Evolutionary conservation across 2,797 vertebrate genomes (phyloP).

Genomic region (Sciaenops ocellatus): DNA sequence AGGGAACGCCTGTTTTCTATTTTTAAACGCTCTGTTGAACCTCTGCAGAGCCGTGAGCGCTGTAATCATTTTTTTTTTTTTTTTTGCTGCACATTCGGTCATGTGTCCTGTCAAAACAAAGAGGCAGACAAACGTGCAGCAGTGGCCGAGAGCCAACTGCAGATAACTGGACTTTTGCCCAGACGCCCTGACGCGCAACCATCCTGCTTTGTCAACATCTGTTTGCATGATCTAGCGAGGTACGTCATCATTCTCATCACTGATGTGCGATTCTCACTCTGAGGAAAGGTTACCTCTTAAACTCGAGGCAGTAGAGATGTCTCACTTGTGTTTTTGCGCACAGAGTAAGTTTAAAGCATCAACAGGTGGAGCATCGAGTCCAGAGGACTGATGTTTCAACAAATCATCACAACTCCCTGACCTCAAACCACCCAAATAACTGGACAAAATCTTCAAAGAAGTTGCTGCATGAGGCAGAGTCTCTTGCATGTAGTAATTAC

Average conservation of each 20-base stretch:
- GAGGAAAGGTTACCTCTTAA: background rate
- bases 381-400: background rate
- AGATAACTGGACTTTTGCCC: conserved; percentile 39
- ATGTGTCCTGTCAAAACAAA: conserved; percentile 61
- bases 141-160: conserved; percentile 17
- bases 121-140: conserved; percentile 42
- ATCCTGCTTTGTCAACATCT: conserved; percentile 43
- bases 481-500: background rate
- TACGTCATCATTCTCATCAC: conserved; percentile 10
- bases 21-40: conserved; percentile 27
- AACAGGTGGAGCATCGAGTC: background rate
- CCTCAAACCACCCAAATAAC: background rate
- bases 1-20: conserved; percentile 67
- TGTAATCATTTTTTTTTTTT: background rate
- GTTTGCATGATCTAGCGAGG: conserved; percentile 2
- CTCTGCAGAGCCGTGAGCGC: background rate
- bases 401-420: background rate
- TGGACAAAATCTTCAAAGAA: background rate
- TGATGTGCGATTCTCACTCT: background rate
- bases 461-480: background rate
- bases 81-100: conserved; percentile 40
- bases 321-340: background rate
- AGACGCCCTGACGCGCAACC: conserved; percentile 36
- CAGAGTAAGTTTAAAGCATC: background rate
- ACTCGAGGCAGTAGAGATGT: background rate